Conservation (phyloP, 2,888 invertebrate genomes). For the Caenorhabditis zanzibari region DNA sequence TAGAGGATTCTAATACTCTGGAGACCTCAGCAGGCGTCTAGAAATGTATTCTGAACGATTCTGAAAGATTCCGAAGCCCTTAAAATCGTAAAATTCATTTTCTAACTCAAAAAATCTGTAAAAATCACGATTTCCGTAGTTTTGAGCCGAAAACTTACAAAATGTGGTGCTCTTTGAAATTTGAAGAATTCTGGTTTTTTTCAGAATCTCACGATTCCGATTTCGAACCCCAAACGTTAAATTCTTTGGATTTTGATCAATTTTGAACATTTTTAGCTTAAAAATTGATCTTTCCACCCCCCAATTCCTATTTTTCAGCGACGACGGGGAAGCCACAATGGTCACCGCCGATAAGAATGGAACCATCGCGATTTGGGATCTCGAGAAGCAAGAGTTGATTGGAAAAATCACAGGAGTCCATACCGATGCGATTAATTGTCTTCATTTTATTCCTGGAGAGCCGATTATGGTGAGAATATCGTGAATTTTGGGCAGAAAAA, state of each 20-base stretch:
- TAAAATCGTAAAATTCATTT: too few species aligned
- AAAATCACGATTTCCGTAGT: too few species aligned
- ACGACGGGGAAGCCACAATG: conserved; percentile 79
- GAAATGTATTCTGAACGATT: too few species aligned
- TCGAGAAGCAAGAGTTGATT: conserved; percentile 87
- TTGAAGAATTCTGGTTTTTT: too few species aligned
- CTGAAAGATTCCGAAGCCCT: too few species aligned
- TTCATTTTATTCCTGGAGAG: conserved; percentile 92
- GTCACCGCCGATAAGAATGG: conserved; percentile 86
- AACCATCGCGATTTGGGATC: conserved; percentile 94
- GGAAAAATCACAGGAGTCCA: conserved; percentile 92
- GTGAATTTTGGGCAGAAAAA: neutral
- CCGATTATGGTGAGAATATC: conserved; percentile 88
- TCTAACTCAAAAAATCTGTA: too few species aligned
- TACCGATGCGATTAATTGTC: conserved; percentile 88
- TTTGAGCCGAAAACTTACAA: too few species aligned
- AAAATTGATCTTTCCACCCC: too few species aligned
- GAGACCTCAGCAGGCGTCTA: too few species aligned
- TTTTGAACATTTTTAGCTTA: too few species aligned
- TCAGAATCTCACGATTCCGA: neutral
- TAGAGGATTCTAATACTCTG: too few species aligned
- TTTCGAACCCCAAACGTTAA: neutral
- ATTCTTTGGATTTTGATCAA: neutral
- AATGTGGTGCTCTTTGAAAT: too few species aligned
- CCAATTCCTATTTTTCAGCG: conserved; percentile 75